Percentiles rank a stretch among this genome's conserved stretches.
These are phyloP conservation scores for Tipula lateralis DNA, from an alignment of 2,888 invertebrate species.

Conservation along the genomic window DNA sequence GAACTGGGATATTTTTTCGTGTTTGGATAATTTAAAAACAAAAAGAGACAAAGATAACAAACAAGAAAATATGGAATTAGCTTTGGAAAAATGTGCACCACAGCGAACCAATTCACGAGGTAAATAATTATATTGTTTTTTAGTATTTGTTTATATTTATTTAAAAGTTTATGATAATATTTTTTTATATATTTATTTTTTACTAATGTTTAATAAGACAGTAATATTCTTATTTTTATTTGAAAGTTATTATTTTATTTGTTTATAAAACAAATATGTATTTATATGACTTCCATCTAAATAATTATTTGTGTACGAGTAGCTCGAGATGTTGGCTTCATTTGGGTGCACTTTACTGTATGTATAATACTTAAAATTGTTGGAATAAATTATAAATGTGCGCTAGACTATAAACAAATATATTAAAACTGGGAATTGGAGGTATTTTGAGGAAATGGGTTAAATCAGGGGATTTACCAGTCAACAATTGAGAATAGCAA, in stretches of 20 bases:
- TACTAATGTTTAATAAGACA: constrained; percentile 1
- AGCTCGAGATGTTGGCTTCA: not conserved
- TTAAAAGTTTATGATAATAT: constrained; percentile 26
- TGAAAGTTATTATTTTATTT: constrained; percentile 15
- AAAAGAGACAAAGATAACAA: not conserved
- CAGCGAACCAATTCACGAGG: not conserved
- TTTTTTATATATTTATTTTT: constrained; percentile 19
- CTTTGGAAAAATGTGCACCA: not conserved
- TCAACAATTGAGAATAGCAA: not conserved
- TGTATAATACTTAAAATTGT: no score
- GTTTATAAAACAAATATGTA: not conserved
- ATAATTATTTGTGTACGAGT: not conserved
- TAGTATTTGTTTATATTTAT: constrained; percentile 20
- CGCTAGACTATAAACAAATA: constrained; percentile 11
- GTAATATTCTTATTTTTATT: constrained; percentile 19
- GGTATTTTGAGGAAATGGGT: not conserved
- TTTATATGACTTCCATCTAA: not conserved
- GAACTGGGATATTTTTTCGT: not conserved
- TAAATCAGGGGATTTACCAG: not conserved
- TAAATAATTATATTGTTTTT: constrained; percentile 26
- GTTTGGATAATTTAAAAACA: not conserved
- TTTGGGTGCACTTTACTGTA: not conserved
- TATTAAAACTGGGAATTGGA: not conserved
- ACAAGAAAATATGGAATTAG: not conserved
- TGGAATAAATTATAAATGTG: not conserved